phyloP scores from a whole-genome alignment of 2,113 vertebrate genomes.

The Procapra przewalskii region DNA sequence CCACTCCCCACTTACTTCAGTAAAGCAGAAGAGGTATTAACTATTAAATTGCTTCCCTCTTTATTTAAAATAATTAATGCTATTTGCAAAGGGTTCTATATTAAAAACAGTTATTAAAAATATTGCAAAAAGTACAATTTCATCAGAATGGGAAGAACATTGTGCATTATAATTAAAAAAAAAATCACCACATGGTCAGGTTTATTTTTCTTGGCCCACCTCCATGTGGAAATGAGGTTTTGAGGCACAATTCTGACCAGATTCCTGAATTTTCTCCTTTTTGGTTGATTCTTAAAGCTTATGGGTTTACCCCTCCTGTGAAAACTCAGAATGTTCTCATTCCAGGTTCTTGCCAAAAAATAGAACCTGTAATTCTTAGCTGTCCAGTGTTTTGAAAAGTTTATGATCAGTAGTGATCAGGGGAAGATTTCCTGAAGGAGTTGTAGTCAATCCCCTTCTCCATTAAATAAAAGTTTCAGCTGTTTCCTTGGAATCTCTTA shows the following conservation, averaged over 20 bases:
- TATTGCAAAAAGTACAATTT: background rate
- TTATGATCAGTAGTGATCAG: background rate
- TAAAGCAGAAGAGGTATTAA: slow-evolving; percentile 30
- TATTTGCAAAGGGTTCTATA: slow-evolving; percentile 10
- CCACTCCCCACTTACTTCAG: slow-evolving; percentile 28
- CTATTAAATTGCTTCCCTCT: slow-evolving; percentile 38
- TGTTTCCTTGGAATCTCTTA: background rate
- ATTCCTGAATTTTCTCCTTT: slow-evolving; percentile 36
- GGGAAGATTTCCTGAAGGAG: background rate
- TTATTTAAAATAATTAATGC: slow-evolving; percentile 37
- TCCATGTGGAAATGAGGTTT: slow-evolving; percentile 32
- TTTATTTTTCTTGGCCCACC: slow-evolving; percentile 14
- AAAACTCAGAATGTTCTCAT: background rate
- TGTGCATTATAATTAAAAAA: background rate
- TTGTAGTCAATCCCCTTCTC: background rate
- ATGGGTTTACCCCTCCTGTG: background rate
- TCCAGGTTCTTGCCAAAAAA: background rate
- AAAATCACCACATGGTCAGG: background rate
- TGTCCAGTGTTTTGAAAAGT: background rate
- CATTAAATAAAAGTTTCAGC: background rate
- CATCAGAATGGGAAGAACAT: background rate
- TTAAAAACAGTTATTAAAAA: background rate
- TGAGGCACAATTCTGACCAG: slow-evolving; percentile 15
- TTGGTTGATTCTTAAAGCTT: background rate
- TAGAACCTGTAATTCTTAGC: slow-evolving; percentile 4